Base-by-base conservation (phyloP, 2,888 invertebrate genomes). In the Archips xylosteana region DNA sequence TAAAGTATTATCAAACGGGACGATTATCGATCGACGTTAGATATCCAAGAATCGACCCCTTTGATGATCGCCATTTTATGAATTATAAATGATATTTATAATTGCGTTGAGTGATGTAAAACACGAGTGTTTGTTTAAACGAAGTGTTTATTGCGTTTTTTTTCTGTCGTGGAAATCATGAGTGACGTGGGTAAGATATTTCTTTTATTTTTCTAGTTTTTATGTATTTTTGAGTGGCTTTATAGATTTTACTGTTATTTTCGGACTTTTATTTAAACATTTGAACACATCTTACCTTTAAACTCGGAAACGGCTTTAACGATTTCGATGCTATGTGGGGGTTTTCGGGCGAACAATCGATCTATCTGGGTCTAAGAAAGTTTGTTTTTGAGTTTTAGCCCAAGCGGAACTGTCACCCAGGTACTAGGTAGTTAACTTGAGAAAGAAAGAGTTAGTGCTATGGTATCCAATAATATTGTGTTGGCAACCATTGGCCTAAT, bases 1-100 rank as follows among this genome's bases (percentile, higher is more conserved):
- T 73, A 68, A 73, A 73, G 42, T 64, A 69, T 69, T 69, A 73
- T 64, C 63, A 60, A 73, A 73, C 57, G 63, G 39, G 72, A 64
- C 32, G 47, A 68, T 42, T 71, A 71, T 69, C 69, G 73, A 73
- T 73, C 73, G 49, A 60, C 62, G 63, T 63, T 49, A 34, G 73
- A 69, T 57, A 45, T 68, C 68, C 36, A 36, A 23, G 36, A 57
- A 57, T 51, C n/a, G 34, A 23, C 59, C 32, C 57, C 59, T 63
- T 64, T 69, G 49, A 64, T 64, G 63, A 64, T 59, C 34, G 60
- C 42, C 3, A 42, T 59, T 67, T 73, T 73, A 64, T 69, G 64
- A 60, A 73, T 59, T 49, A 42, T 63, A 59, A 57, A 72, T 63
- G 45, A 63, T 73, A 69, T 62, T 49, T 36, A 62, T 45, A 61